Base-by-base conservation (phyloP, 2,888 invertebrate species). In the Hylaea fasciaria region DNA sequence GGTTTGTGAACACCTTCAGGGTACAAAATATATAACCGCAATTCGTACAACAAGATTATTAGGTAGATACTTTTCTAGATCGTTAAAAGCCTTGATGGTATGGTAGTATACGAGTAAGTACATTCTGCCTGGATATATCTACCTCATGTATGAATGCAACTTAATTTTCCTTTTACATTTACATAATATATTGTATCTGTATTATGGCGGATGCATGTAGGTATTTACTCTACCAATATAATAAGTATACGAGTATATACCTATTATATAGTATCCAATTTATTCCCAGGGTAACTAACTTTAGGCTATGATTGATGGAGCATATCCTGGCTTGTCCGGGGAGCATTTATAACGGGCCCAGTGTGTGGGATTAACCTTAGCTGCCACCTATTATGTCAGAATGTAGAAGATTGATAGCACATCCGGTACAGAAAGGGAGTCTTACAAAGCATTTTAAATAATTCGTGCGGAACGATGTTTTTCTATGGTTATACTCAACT, bases 341-440 rank as follows among this genome's bases (percentile, higher is more conserved):
- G 40, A 56, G 58, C 57, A 59, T 66, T 64, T 64, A 66, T 66
- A 66, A 56, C 59, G 48, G 53, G 53, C 59, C 58, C 65, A 64
- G 62, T 68, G 61, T 69, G 69, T 66, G 66, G 64, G 71, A 77
- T 80, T 79, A 80, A 82, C 82, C 83, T 83, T 81, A 81, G 74
- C 77, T 81, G 82, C 73, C 77, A 77, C 77, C 78, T 80, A 80
- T 80, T 82, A 80, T 78, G 80, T 77, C 76, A 73, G 70, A 73
- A 72, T 72, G 62, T 71, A 62, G 52, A 69, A 81, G 83, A 85
- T 85, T 80, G 83, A 85, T 85, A 50, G 61, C 57, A 43, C 49
- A 56, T 57, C 54, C 45, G 52, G 39, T 50, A 35, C 48, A 57
- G 53, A 55, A 64, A 59, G 46, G 45, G 50, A 45, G 29, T 13